These are phyloP conservation scores for Peromyscus maniculatus DNA, from an alignment of 2,113 vertebrate species.

Conservation along the genomic window DNA sequence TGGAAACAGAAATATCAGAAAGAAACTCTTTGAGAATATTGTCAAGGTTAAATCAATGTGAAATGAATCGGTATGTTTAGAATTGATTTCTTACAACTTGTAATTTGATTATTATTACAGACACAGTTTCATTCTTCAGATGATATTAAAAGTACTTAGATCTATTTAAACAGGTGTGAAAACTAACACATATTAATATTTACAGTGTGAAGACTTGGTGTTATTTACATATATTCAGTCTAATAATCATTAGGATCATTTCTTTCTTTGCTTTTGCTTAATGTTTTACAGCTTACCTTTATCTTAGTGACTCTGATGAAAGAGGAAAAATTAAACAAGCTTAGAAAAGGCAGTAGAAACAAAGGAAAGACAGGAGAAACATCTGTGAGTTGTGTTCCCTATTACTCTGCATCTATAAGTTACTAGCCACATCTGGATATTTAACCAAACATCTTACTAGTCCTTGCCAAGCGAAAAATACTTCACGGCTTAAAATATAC, in stretches of 20 bases:
- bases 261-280: conserved; percentile 19
- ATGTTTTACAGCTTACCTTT: neutral
- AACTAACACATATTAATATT: neutral
- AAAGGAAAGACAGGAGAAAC: neutral
- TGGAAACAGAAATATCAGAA: conserved; percentile 43
- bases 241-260: neutral
- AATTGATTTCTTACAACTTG: conserved; percentile 62
- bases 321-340: neutral
- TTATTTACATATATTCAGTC: neutral
- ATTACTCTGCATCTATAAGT: neutral
- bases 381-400: neutral
- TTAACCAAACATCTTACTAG: conserved; percentile 5
- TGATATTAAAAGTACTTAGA: neutral
- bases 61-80: conserved; percentile 47
- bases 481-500: neutral
- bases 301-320: neutral
- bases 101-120: conserved; percentile 41
- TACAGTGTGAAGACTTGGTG: neutral
- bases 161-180: neutral
- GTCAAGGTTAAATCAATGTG: conserved; percentile 60
- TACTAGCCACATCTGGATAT: conserved; percentile 8
- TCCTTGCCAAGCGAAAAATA: neutral
- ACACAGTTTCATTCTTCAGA: conserved; percentile 10
- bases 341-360: neutral
- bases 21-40: conserved; percentile 46